A percentile compares a stretch with the other conserved stretches of the same genome.
phyloP scores from a whole-genome alignment of 2,888 invertebrate genomes.

The Epinotia brunnichana region DNA sequence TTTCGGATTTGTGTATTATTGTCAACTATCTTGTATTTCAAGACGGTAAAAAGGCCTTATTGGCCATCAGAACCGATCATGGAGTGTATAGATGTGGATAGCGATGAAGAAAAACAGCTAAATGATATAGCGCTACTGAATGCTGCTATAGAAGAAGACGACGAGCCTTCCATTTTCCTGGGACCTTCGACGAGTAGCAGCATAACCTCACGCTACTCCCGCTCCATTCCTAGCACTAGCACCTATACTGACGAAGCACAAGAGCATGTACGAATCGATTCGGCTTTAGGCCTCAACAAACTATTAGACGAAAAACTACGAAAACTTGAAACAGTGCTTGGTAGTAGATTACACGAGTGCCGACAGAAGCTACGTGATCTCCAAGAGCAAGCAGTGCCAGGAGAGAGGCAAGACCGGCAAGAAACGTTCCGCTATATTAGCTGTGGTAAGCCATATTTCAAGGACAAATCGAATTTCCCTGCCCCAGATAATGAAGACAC shows the following conservation, averaged over 20 bases:
- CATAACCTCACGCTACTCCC: slow-evolving; percentile 45
- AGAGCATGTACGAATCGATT: slow-evolving; percentile 56
- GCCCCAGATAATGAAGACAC: slow-evolving; percentile 86
- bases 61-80: not conserved
- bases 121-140: slow-evolving; percentile 56
- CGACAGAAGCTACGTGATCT: slow-evolving; percentile 58
- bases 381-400: slow-evolving; percentile 41
- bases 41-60: not conserved
- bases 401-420: slow-evolving; percentile 50
- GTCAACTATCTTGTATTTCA: not conserved
- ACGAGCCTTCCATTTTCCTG: slow-evolving; percentile 39
- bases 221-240: slow-evolving; percentile 40
- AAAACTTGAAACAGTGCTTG: slow-evolving; percentile 63
- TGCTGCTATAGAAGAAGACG: slow-evolving; percentile 55
- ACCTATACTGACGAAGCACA: slow-evolving; percentile 41
- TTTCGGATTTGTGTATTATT: not conserved
- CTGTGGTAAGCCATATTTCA: slow-evolving; percentile 87
- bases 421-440: slow-evolving; percentile 60
- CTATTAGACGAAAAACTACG: slow-evolving; percentile 64
- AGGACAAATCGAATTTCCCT: slow-evolving; percentile 81
- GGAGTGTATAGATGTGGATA: slow-evolving; percentile 50
- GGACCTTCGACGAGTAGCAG: slow-evolving; percentile 41
- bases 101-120: slow-evolving; percentile 55
- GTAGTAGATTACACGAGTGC: slow-evolving; percentile 64
- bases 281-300: slow-evolving; percentile 69